Base-by-base conservation (phyloP, 2,888 invertebrate species). In the Tyria jacobaeae region DNA sequence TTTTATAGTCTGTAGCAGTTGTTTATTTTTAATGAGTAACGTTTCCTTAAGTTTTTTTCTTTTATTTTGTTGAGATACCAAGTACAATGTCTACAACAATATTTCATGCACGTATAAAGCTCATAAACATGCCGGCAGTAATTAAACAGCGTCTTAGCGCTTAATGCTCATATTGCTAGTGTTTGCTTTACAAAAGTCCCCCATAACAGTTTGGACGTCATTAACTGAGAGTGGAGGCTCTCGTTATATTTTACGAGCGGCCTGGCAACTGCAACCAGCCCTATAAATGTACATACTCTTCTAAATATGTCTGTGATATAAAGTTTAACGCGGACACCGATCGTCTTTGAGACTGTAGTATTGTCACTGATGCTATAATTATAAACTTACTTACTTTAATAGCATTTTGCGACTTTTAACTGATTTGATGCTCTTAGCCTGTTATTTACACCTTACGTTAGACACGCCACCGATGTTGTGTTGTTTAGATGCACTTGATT, bases 161-260 rank as follows among this genome's bases (percentile, higher is more conserved):
- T 77, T 70, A 79, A 70, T 70, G 61, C 72, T 63, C 41, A 57
- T 68, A 64, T 75, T 75, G 71, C 72, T 68, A 71, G 65, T 61
- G 62, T 73, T 79, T 72, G 68, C 63, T 72, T 70, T 65, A 67
- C 66, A 70, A 74, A 73, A 76, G 54, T 66, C 65, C 58, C 62
- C 61, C 71, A 75, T 75, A 76, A 70, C 71, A 76, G 61, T 79
- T 72, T 53, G 65, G 71, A 75, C 65, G 71, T 73, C 78, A 74
- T 83, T 81, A 81, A 62, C 60, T 47, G 68, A 75, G 78, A 82
- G 83, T 82, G 73, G 76, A 74, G 67, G 64, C 63, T 73, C 79
- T 80, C 85, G 80, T 89, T 86, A 87, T 87, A 86, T 88, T 89
- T 89, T 85, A 89, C 81, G 81, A 79, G 78, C 79, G 79, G 71